phyloP scores from a whole-genome alignment of 2,797 vertebrate genomes.

The Psittacula echo region DNA sequence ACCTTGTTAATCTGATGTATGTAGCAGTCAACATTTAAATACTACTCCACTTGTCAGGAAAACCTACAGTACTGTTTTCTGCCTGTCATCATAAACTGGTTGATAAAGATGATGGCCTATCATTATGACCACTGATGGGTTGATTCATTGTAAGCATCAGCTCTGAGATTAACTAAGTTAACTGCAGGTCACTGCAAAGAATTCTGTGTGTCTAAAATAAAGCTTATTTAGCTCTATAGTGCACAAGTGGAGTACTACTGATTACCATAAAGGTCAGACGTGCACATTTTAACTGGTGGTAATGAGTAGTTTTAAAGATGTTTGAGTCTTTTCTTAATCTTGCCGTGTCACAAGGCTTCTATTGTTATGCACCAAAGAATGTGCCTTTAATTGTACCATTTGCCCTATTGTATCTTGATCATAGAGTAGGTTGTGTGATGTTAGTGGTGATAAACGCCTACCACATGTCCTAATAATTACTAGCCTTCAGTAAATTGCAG shows the following conservation, averaged over 20 bases:
- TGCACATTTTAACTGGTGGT: slow-evolving; percentile 81
- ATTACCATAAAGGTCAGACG: slow-evolving; percentile 85
- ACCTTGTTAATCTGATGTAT: slow-evolving; percentile 75
- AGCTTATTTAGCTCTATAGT: slow-evolving; percentile 74
- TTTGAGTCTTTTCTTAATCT: slow-evolving; percentile 83
- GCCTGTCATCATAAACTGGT: slow-evolving; percentile 70
- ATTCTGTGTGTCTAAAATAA: slow-evolving; percentile 76
- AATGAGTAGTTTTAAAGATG: slow-evolving; percentile 85
- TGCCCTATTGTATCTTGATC: slow-evolving; percentile 81
- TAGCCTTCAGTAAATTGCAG: slow-evolving; percentile 76
- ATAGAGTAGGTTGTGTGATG: slow-evolving; percentile 73
- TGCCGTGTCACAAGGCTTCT: slow-evolving; percentile 81
- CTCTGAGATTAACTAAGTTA: slow-evolving; percentile 75
- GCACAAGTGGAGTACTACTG: slow-evolving; percentile 73
- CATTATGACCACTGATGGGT: slow-evolving; percentile 72
- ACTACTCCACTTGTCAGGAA: slow-evolving; percentile 46
- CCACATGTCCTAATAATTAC: slow-evolving; percentile 80
- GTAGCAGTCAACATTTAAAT: slow-evolving; percentile 74
- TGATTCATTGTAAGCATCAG: slow-evolving; percentile 69
- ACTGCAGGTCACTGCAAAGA: slow-evolving; percentile 76
- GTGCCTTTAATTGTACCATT: slow-evolving; percentile 82
- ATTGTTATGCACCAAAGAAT: slow-evolving; percentile 82
- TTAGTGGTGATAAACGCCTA: slow-evolving; percentile 78
- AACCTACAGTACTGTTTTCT: slow-evolving; percentile 58
- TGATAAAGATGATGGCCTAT: slow-evolving; percentile 77